These are phyloP conservation scores for Agonum fuliginosum DNA, from an alignment of 2,888 invertebrate species.

Conservation along the genomic window DNA sequence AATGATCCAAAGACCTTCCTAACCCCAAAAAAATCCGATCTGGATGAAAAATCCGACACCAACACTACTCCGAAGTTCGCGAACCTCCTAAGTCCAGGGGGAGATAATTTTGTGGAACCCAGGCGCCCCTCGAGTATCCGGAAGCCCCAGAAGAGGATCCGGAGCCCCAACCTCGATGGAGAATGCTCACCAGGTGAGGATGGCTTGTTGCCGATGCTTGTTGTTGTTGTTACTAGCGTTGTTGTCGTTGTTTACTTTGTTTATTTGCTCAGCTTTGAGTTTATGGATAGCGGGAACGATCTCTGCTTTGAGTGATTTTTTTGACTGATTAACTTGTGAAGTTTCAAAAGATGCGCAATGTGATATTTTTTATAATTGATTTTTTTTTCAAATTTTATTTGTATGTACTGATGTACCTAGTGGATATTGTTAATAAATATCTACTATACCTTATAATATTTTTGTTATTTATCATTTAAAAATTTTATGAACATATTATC, in stretches of 20 bases:
- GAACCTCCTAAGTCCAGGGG: slow-evolving; percentile 29
- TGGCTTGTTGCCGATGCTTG: not conserved
- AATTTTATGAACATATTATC: slow-evolving; percentile 15
- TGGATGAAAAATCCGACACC: not conserved
- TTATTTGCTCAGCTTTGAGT: not conserved
- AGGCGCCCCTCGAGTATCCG: slow-evolving; percentile 68
- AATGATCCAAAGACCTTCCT: not conserved
- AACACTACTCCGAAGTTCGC: slow-evolving; percentile 10
- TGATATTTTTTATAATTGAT: not conserved
- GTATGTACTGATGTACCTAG: not conserved
- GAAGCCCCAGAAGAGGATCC: slow-evolving; percentile 69
- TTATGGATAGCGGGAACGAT: not conserved
- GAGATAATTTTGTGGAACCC: slow-evolving; percentile 52
- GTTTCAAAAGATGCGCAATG: no score
- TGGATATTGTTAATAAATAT: not conserved
- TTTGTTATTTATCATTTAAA: not conserved
- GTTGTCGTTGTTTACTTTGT: not conserved
- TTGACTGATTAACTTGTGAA: no score
- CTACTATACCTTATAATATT: not conserved
- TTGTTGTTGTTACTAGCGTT: not conserved
- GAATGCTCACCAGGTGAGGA: slow-evolving; percentile 70
- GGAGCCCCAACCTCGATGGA: slow-evolving; percentile 69
- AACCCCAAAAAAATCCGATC: slow-evolving; percentile 36
- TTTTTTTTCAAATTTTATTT: not conserved
- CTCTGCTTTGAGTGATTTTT: not conserved